Conservation (phyloP, 2,113 vertebrate species). For the Menidia beryllina region DNA sequence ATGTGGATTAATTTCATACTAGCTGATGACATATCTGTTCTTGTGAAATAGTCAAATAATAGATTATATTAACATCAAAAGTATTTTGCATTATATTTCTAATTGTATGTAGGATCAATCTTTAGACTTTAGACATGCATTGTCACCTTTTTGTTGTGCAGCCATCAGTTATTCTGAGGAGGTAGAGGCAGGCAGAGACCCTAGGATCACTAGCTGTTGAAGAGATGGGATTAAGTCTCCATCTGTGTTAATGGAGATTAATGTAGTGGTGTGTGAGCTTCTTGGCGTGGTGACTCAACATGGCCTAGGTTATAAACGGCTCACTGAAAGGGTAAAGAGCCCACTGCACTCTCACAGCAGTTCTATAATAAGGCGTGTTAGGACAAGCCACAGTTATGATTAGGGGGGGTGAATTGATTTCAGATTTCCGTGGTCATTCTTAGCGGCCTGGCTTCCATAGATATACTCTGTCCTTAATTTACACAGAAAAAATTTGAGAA, state of each 20-base stretch:
- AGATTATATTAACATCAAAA: too few relatives aligned
- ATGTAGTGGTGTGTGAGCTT: slow-evolving; percentile 54
- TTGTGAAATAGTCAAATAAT: too few relatives aligned
- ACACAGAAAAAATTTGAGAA: slow-evolving; percentile 24
- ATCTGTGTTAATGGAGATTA: slow-evolving; percentile 74
- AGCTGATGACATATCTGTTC: not conserved
- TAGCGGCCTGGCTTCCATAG: not conserved
- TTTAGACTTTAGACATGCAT: not conserved
- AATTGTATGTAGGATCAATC: not conserved
- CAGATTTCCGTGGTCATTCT: slow-evolving; percentile 3
- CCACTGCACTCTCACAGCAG: not conserved
- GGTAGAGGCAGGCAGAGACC: slow-evolving; percentile 9
- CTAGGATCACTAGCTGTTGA: slow-evolving; percentile 27
- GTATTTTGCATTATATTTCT: not conserved
- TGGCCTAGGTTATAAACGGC: slow-evolving; percentile 30
- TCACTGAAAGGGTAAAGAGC: slow-evolving; percentile 15
- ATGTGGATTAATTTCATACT: not conserved
- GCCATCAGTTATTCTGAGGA: not conserved
- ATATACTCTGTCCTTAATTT: slow-evolving; percentile 36
- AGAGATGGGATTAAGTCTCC: slow-evolving; percentile 66
- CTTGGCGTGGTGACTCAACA: slow-evolving; percentile 36
- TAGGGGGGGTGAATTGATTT: not conserved
- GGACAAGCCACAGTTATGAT: not conserved
- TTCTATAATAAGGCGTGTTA: not conserved
- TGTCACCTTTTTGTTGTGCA: not conserved